Evolutionary conservation across 2,797 vertebrate genomes (phyloP), one percentile per base, ranked within the genome.

Genomic region (Hydrolagus colliei): DNA sequence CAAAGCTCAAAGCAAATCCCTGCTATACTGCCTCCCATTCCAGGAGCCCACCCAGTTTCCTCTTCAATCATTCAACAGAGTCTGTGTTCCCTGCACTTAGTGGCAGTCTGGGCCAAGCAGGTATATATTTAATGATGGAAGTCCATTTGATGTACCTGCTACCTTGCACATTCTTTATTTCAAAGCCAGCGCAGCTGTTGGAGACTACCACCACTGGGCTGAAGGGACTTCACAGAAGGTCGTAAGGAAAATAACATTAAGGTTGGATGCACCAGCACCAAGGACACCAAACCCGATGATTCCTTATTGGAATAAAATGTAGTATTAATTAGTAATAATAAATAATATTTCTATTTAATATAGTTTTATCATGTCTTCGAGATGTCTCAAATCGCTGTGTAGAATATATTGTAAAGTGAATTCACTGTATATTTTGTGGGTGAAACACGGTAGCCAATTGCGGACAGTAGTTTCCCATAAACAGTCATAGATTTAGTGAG

Each of bases 311-410:
- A 52, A 65, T 16, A 68, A 52, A 35, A 84, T 84, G 65, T 32
- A 84, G 68, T 82, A 67, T 82, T 16, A 82, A 82, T 27, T 27
- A 82, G 63, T 84, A 84, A 84, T 84, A 84, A 71, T 84, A 84
- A 68, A 68, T 27, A 71, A 84, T 84, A 3, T 3, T 52, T 52
- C 41, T 6, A 52, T 52, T 52, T 52, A 52, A 52, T 52, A 52
- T 52, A 3, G 41, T 6, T 52, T 52, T 3, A 52, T 52, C 41
- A 52, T 52, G 41, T 52, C 41, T 52, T 52, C 41, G 41, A 52
- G 41, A 52, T 52, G 41, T 52, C 41, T 52, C 41, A 52, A 52
- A 52, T 52, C 41, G 6, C 41, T 52, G 41, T 6, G 6, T 52
- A 52, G 41, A 52, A 52, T 52, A 6, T 52, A 52, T 27, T 3